These are phyloP conservation scores for Iguana delicatissima DNA, from an alignment of 2,797 vertebrate genomes.

Conservation along the genomic window DNA sequence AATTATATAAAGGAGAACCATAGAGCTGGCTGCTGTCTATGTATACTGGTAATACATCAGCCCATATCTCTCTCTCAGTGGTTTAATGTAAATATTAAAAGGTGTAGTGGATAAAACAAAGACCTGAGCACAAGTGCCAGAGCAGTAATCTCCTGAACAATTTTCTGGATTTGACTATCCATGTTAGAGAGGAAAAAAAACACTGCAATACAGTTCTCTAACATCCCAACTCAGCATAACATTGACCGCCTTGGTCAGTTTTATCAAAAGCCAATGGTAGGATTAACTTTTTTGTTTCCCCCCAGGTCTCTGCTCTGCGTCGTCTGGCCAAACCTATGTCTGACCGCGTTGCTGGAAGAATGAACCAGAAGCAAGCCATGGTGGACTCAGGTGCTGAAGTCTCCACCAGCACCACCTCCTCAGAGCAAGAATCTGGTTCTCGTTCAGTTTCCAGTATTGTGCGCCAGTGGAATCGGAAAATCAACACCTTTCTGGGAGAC, in stretches of 20 bases:
- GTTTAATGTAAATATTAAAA: background rate
- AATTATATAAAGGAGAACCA: background rate
- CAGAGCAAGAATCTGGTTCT: constrained; percentile 85
- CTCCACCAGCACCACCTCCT: constrained; percentile 91
- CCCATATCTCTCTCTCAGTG: background rate
- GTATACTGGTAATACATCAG: background rate
- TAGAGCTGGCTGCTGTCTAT: background rate
- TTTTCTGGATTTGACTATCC: background rate
- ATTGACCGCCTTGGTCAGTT: too few relatives aligned
- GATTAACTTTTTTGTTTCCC: background rate
- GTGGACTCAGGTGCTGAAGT: constrained; percentile 91
- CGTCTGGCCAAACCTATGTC: constrained; percentile 96
- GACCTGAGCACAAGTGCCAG: background rate
- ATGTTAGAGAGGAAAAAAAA: too few relatives aligned
- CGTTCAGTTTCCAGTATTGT: constrained; percentile 93
- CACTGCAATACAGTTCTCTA: background rate
- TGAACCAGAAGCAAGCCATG: constrained; percentile 80
- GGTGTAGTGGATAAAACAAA: background rate
- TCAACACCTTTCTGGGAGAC: constrained; percentile 88
- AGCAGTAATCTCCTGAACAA: background rate
- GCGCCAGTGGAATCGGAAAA: constrained; percentile 95
- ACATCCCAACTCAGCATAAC: background rate
- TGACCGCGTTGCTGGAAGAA: constrained; percentile 88
- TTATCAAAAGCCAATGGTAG: background rate
- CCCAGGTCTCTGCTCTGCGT: constrained; percentile 88